Evolutionary conservation across 2,888 invertebrate species (phyloP).

Genomic region (Steinernema hermaphroditum): DNA sequence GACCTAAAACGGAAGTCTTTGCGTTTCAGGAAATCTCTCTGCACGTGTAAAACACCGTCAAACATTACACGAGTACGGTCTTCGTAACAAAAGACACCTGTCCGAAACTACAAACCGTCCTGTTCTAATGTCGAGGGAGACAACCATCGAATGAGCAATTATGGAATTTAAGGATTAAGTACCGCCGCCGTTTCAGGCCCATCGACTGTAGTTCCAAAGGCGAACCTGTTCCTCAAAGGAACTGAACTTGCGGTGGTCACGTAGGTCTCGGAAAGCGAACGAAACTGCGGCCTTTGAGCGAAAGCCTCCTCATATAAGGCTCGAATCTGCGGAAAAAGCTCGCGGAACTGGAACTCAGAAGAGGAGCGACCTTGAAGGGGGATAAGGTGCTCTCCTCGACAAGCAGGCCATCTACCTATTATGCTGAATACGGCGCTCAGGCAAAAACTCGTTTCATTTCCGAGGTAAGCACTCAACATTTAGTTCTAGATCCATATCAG

Average conservation of each 20-base stretch:
- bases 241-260: background rate
- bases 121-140: background rate
- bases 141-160: background rate
- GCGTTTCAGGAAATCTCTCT: no score
- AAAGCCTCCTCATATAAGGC: background rate
- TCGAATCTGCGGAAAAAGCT: background rate
- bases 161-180: conserved; percentile 16
- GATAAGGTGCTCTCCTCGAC: conserved; percentile 15
- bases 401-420: background rate
- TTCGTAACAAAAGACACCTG: no score
- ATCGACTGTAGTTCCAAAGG: background rate
- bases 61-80: no score
- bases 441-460: background rate
- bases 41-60: no score
- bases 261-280: background rate
- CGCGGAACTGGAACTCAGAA: conserved; percentile 26
- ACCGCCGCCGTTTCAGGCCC: conserved; percentile 21
- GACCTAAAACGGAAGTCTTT: no score
- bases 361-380: conserved; percentile 22
- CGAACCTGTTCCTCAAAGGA: background rate
- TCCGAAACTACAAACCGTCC: background rate
- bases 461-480: conserved; percentile 6
- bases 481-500: conserved; percentile 15
- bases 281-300: background rate
- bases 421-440: background rate